phyloP scores from a whole-genome alignment of 2,113 vertebrate genomes.

The Lophius piscatorius region DNA sequence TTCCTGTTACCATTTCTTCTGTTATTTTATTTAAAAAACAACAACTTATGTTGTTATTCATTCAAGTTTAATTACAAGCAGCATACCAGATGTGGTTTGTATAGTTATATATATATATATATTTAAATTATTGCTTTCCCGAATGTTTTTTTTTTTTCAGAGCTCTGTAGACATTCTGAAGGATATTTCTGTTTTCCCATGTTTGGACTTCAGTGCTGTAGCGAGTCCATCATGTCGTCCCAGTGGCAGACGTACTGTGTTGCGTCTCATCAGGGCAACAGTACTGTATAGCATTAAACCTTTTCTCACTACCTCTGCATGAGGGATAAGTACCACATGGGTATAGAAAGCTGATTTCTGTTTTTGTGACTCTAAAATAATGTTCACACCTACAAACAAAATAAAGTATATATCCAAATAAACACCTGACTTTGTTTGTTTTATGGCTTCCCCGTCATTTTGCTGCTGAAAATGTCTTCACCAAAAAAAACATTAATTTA shows the following conservation, averaged over 20 bases:
- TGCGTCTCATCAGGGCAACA: slow-evolving; percentile 32
- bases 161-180: background rate
- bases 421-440: background rate
- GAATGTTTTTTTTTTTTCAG: slow-evolving; percentile 5
- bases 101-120: no score
- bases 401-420: slow-evolving; percentile 49
- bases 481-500: no score
- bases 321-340: slow-evolving; percentile 42
- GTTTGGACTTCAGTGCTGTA: slow-evolving; percentile 9
- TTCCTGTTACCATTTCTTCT: no score
- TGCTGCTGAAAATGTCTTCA: no score
- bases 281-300: background rate
- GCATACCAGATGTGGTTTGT: no score
- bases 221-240: slow-evolving; percentile 23
- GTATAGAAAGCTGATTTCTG: slow-evolving; percentile 36
- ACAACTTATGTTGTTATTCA: background rate
- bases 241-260: slow-evolving; percentile 36
- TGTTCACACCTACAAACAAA: slow-evolving; percentile 41
- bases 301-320: slow-evolving; percentile 62
- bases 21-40: slow-evolving; percentile 10
- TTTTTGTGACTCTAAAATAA: slow-evolving; percentile 51
- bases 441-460: background rate
- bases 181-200: background rate
- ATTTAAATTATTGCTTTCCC: background rate
- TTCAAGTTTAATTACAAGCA: background rate